A percentile compares a stretch with the other conserved stretches of the same genome.
phyloP scores from a whole-genome alignment of 37 sponge, comb jelly and placozoan species.

The Haliclona indistincta region DNA sequence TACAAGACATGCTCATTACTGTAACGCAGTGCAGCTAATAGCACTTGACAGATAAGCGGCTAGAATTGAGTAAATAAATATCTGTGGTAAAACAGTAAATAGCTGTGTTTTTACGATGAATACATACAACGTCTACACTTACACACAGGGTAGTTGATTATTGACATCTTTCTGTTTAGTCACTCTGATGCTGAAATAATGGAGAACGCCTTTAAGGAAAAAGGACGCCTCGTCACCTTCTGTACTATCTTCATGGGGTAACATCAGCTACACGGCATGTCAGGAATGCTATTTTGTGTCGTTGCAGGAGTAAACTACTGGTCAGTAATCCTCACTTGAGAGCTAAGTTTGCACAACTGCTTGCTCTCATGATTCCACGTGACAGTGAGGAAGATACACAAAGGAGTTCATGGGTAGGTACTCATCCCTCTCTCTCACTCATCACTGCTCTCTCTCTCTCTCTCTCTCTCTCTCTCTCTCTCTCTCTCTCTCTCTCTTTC shows the following conservation, averaged over 20 bases:
- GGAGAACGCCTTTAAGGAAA: not conserved
- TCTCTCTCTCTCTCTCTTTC: not conserved
- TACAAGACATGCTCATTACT: too few species aligned
- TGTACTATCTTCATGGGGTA: slow-evolving; percentile 60
- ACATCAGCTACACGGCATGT: not conserved
- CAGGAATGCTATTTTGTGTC: not conserved
- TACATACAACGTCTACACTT: too few species aligned
- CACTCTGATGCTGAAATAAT: slow-evolving; percentile 20
- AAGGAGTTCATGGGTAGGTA: not conserved
- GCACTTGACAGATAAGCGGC: too few species aligned
- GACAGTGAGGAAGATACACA: not conserved
- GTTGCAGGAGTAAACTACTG: slow-evolving; percentile 43
- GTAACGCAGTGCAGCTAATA: too few species aligned
- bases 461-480: not conserved
- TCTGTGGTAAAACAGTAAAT: too few species aligned
- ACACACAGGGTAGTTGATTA: not conserved
- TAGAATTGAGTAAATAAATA: too few species aligned
- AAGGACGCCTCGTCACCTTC: slow-evolving; percentile 47
- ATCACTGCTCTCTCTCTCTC: not conserved
- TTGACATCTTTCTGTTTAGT: slow-evolving; percentile 7
- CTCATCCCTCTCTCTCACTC: not conserved
- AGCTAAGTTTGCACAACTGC: slow-evolving; percentile 70
- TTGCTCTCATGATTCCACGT: slow-evolving; percentile 43
- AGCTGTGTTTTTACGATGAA: too few species aligned
- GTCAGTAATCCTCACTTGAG: slow-evolving; percentile 80